Conservation (phyloP, 1,140 invertebrate species). For the Caenorhabditis brenneri region DNA sequence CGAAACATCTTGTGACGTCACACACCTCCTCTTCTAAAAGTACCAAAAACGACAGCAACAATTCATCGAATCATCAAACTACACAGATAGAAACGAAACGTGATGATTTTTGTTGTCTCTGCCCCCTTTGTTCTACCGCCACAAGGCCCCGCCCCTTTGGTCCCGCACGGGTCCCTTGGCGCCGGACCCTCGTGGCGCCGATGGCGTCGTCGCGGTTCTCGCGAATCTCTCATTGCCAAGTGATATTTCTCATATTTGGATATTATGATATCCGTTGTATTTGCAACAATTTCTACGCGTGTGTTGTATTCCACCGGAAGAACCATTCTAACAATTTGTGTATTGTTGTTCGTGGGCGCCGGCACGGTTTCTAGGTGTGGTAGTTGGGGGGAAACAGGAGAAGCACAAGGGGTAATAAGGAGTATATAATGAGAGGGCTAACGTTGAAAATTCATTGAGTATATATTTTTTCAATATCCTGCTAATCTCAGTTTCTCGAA, state of each 20-base stretch:
- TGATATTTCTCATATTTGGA: background rate
- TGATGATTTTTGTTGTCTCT: background rate
- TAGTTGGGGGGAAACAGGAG: too few species aligned
- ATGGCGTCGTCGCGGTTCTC: background rate
- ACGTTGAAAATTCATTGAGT: background rate
- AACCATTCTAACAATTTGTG: background rate
- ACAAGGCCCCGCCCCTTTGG: background rate
- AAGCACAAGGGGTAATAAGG: too few species aligned
- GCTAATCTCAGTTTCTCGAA: background rate
- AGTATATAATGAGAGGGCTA: background rate
- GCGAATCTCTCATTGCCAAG: background rate
- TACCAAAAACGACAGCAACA: background rate
- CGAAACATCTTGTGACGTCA: background rate
- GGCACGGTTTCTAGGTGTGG: background rate
- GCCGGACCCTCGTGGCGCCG: background rate
- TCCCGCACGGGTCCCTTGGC: background rate
- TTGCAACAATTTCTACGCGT: slow-evolving; percentile 9
- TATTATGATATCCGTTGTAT: background rate
- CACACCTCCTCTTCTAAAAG: too few species aligned
- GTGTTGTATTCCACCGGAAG: background rate
- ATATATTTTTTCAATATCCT: background rate
- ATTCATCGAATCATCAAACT: background rate
- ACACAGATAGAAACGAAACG: background rate
- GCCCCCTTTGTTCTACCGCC: background rate
- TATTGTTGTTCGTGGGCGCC: background rate